Conservation (phyloP, 2,888 invertebrate genomes). For the Cetonia aurata region DNA sequence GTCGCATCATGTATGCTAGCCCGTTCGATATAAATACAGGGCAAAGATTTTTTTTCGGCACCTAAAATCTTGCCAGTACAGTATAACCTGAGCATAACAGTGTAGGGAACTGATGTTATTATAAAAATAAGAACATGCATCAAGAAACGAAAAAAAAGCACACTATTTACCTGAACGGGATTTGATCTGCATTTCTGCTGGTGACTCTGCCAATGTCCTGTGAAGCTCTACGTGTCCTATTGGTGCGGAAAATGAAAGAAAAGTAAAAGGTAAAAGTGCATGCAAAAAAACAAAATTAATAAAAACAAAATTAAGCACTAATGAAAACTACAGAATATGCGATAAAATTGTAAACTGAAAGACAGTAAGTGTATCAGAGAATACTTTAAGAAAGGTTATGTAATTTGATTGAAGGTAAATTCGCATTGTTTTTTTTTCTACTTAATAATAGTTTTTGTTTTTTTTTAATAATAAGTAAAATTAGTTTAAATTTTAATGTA, state of each 20-base stretch:
- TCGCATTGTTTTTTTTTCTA: too few relatives aligned
- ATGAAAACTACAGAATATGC: conserved; percentile 5
- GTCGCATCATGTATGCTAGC: too few relatives aligned
- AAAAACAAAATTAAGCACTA: conserved; percentile 3
- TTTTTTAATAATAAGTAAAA: too few relatives aligned
- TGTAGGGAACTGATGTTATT: conserved; percentile 4
- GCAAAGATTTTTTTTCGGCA: too few relatives aligned
- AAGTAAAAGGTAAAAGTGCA: conserved; percentile 53
- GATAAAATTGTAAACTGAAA: background rate
- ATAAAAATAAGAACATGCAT: conserved; percentile 39
- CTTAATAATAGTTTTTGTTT: too few relatives aligned
- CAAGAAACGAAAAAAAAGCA: conserved; percentile 24
- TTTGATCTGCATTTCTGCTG: conserved; percentile 59
- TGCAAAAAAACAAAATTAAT: conserved; percentile 41
- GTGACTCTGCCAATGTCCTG: conserved; percentile 78
- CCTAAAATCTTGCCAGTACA: too few relatives aligned
- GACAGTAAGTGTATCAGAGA: background rate
- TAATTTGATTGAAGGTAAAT: too few relatives aligned
- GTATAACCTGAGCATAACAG: background rate
- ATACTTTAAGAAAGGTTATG: too few relatives aligned
- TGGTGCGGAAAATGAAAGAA: conserved; percentile 62
- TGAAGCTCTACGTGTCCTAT: conserved; percentile 89
- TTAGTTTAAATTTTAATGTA: too few relatives aligned
- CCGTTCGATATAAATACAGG: too few relatives aligned
- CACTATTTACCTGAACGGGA: conserved; percentile 61